A percentile compares a stretch with the other conserved stretches of the same genome.
Conservation (phyloP, 2,888 invertebrate species). For the Furcula furcula region DNA sequence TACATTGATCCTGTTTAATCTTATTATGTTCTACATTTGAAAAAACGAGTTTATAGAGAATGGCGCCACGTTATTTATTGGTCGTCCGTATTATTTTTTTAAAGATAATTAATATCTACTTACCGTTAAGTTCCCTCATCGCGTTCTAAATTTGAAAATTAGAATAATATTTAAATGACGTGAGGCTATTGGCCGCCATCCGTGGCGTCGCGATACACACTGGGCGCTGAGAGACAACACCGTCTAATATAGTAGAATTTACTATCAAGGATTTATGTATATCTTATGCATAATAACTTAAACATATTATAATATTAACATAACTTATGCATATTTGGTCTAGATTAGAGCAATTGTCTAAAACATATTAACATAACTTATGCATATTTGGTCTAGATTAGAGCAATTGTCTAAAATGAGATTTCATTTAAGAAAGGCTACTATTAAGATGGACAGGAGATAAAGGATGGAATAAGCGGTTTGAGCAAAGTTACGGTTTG, state of each 20-base stretch:
- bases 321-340: conserved; percentile 1
- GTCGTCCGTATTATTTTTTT: not conserved
- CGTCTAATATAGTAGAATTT: conserved; percentile 29
- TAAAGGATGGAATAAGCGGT: too few species aligned
- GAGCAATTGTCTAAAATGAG: conserved; percentile 1
- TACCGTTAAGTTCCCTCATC: conserved; percentile 38
- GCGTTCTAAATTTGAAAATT: not conserved
- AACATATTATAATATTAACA: too few species aligned
- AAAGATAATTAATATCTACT: conserved; percentile 11
- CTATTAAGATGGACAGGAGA: too few species aligned
- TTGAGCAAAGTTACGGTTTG: too few species aligned
- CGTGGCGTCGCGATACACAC: conserved; percentile 25
- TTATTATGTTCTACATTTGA: too few species aligned
- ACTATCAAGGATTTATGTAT: conserved; percentile 9
- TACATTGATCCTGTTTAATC: too few species aligned
- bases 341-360: conserved; percentile 1
- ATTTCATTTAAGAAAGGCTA: too few species aligned
- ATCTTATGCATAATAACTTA: not conserved
- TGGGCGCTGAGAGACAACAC: conserved; percentile 22
- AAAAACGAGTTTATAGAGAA: too few species aligned
- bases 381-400: conserved; percentile 4
- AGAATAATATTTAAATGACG: conserved; percentile 1
- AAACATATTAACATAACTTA: not conserved
- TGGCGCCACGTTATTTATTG: too few species aligned
- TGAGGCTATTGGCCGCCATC: conserved; percentile 9